phyloP scores from a whole-genome alignment of 2,797 vertebrate species.

The Muscicapa striata region DNA sequence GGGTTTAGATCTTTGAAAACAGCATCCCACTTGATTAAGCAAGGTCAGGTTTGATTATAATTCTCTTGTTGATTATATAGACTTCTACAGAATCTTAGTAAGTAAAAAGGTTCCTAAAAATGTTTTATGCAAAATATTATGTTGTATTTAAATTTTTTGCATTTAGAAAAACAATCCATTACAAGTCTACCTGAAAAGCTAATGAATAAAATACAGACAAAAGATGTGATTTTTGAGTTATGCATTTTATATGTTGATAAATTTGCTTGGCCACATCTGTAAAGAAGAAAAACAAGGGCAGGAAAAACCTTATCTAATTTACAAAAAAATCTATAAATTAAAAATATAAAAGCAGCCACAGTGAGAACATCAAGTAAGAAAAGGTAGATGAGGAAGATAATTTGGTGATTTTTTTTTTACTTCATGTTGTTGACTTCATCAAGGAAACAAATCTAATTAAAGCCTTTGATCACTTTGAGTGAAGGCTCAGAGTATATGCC shows the following conservation, averaged over 20 bases:
- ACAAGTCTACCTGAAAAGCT: not conserved
- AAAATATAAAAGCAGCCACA: not conserved
- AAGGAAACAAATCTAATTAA: not conserved
- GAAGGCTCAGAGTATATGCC: not conserved
- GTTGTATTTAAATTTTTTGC: not conserved
- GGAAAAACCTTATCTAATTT: not conserved
- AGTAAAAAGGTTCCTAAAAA: not conserved
- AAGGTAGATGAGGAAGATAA: not conserved
- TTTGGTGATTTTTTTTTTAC: rapidly evolving
- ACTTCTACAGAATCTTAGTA: not conserved
- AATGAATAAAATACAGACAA: not conserved
- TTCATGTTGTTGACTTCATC: not conserved
- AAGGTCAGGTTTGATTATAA: not conserved
- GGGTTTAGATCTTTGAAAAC: not conserved
- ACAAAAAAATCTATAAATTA: not conserved
- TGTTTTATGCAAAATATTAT: not conserved
- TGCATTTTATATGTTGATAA: not conserved
- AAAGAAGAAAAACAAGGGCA: not conserved
- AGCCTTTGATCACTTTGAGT: not conserved
- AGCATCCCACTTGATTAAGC: not conserved
- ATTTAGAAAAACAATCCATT: not conserved
- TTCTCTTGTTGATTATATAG: not conserved
- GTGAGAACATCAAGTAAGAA: not conserved
- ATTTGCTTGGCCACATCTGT: not conserved
- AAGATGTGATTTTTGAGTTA: not conserved